Percentiles rank a stretch among this genome's conserved stretches.
Evolutionary conservation across 1,140 invertebrate species (phyloP).

Genomic region (Diorhabda sublineata): DNA sequence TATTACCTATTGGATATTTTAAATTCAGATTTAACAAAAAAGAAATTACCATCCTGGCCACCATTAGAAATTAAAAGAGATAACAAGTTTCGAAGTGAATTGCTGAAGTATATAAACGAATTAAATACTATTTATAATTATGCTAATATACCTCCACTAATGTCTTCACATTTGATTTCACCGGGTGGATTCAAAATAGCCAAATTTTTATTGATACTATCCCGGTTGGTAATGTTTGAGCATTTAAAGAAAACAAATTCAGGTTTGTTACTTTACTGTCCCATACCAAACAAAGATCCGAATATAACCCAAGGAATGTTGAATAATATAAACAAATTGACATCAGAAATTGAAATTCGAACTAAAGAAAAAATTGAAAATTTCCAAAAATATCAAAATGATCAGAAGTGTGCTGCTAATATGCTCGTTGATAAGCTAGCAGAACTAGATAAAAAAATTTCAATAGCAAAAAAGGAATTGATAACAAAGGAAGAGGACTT

Average conservation of each 20-base stretch:
- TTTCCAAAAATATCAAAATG: conserved; percentile 19
- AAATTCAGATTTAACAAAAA: conserved; percentile 32
- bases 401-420: conserved; percentile 15
- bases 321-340: conserved; percentile 22
- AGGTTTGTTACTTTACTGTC: conserved; percentile 1
- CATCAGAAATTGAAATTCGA: conserved; percentile 17
- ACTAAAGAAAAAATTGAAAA: conserved; percentile 13
- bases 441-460: conserved; percentile 17
- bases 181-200: conserved; percentile 38
- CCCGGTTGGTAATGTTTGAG: conserved; percentile 34
- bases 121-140: conserved; percentile 33
- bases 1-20: conserved; percentile 38
- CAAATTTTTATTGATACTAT: conserved; percentile 38
- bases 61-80: conserved; percentile 32
- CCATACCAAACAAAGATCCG: conserved; percentile 22
- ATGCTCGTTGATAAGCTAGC: conserved; percentile 15
- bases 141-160: conserved; percentile 33
- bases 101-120: conserved; percentile 35
- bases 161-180: conserved; percentile 38
- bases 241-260: conserved; percentile 21
- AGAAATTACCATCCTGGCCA: conserved; percentile 36
- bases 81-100: conserved; percentile 37
- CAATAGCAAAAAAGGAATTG: conserved; percentile 5
- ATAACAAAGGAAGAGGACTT: conserved; percentile 10
- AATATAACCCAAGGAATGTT: conserved; percentile 19